phyloP scores from a whole-genome alignment of 2,888 invertebrate genomes.

The Elgonia sp. region DNA sequence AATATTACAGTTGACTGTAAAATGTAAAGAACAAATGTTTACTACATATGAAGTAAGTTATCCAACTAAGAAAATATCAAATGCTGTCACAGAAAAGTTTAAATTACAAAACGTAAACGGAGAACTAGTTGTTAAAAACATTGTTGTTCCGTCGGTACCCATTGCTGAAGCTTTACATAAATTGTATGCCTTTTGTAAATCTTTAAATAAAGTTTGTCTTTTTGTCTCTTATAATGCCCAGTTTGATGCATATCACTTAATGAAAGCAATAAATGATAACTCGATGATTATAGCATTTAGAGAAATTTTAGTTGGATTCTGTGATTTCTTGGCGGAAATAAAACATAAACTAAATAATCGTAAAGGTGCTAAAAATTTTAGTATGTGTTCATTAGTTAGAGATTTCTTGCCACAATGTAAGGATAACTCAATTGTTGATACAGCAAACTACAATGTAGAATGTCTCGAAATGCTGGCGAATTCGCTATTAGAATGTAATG shows the following conservation, averaged over 20 bases:
- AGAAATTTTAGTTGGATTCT: slow-evolving; percentile 46
- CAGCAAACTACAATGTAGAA: background rate
- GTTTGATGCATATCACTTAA: slow-evolving; percentile 10
- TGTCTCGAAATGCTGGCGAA: background rate
- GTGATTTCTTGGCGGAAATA: slow-evolving; percentile 8
- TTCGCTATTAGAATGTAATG: background rate
- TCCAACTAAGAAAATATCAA: too few relatives aligned
- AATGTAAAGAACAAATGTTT: too few relatives aligned
- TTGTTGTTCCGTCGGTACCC: slow-evolving; percentile 27
- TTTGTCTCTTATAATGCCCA: slow-evolving; percentile 35
- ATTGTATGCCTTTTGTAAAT: slow-evolving; percentile 47
- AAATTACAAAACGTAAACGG: too few relatives aligned
- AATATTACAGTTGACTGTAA: too few relatives aligned
- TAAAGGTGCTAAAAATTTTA: slow-evolving; percentile 29
- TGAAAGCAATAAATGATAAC: slow-evolving; percentile 41
- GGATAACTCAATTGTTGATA: background rate
- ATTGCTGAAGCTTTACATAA: slow-evolving; percentile 22
- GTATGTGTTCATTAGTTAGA: slow-evolving; percentile 22
- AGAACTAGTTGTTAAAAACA: slow-evolving; percentile 12
- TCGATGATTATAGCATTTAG: slow-evolving; percentile 30
- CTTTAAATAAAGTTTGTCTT: slow-evolving; percentile 30
- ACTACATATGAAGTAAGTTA: too few relatives aligned
- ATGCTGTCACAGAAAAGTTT: too few relatives aligned
- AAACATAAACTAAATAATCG: slow-evolving; percentile 33
- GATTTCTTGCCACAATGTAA: too few relatives aligned